These are phyloP conservation scores for Microcebus griseorufus DNA, from an alignment of 2,113 vertebrate species.

Conservation along the genomic window DNA sequence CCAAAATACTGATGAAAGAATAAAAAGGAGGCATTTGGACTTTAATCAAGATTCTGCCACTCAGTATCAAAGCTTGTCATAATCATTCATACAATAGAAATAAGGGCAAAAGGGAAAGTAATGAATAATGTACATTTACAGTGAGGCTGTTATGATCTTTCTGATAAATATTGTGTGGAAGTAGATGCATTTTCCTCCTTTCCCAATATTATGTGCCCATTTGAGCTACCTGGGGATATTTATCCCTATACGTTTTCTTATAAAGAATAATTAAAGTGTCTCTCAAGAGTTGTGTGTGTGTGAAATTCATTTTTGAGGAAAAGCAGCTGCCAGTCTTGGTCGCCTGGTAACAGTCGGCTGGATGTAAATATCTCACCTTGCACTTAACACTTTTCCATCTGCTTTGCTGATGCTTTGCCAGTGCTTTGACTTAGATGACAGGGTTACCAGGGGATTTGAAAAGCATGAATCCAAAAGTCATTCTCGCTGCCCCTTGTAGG, in stretches of 20 bases:
- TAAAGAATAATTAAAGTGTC: slow-evolving; percentile 38
- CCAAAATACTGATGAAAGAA: neutral
- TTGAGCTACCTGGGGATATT: slow-evolving; percentile 40
- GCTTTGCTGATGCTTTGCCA: neutral
- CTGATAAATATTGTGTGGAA: neutral
- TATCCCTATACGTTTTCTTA: slow-evolving; percentile 17
- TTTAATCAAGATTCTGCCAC: neutral
- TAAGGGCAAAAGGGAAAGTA: neutral
- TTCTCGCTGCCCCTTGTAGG: neutral
- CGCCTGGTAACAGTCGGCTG: neutral
- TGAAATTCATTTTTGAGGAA: slow-evolving; percentile 39
- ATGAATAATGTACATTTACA: slow-evolving; percentile 6
- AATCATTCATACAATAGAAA: neutral
- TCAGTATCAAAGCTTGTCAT: neutral
- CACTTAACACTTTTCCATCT: neutral
- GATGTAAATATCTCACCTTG: neutral
- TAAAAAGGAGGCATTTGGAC: neutral
- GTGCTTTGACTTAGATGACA: neutral
- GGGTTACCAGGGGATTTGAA: neutral
- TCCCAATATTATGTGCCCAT: neutral
- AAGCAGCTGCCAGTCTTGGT: neutral
- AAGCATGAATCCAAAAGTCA: neutral
- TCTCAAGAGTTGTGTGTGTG: neutral
- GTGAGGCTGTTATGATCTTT: neutral
- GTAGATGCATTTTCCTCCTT: slow-evolving; percentile 18